A percentile compares a stretch with the other conserved stretches of the same genome.
These are phyloP conservation scores for Melanaphis sacchari DNA, from an alignment of 1,140 invertebrate species.

Conservation along the genomic window DNA sequence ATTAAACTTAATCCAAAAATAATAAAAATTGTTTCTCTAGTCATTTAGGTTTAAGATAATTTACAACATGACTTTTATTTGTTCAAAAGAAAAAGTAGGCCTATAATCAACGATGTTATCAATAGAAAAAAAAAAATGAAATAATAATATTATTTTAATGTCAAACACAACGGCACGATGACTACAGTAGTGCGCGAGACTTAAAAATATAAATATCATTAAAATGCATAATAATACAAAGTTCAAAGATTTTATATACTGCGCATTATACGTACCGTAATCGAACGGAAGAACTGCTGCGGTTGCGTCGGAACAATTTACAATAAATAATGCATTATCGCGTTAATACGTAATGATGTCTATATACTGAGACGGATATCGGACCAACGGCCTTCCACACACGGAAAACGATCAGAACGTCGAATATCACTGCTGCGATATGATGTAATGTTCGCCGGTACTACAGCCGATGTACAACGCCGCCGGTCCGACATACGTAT, in stretches of 20 bases:
- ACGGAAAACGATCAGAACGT: conserved; percentile 20
- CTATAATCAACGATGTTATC: too few relatives aligned
- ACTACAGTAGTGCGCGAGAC: not conserved
- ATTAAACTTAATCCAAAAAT: not conserved
- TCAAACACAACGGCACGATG: not conserved
- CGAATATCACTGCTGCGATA: not conserved
- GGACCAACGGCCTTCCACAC: not conserved
- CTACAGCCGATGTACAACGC: not conserved
- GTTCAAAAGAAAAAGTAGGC: not conserved
- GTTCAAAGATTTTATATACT: not conserved
- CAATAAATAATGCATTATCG: not conserved
- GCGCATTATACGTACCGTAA: not conserved
- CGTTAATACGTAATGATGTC: not conserved
- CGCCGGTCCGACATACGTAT: not conserved
- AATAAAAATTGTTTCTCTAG: not conserved
- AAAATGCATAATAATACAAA: not conserved
- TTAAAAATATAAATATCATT: not conserved
- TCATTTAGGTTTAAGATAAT: not conserved
- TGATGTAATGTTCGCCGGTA: not conserved
- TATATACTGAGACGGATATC: not conserved
- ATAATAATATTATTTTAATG: not conserved
- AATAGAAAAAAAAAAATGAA: not conserved
- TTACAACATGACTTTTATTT: not conserved
- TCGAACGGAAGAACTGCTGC: not conserved
- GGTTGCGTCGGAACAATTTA: not conserved